A percentile compares a stretch with the other conserved stretches of the same genome.
These are phyloP conservation scores for Anniella stebbinsi DNA, from an alignment of 2,797 vertebrate genomes.

Conservation along the genomic window DNA sequence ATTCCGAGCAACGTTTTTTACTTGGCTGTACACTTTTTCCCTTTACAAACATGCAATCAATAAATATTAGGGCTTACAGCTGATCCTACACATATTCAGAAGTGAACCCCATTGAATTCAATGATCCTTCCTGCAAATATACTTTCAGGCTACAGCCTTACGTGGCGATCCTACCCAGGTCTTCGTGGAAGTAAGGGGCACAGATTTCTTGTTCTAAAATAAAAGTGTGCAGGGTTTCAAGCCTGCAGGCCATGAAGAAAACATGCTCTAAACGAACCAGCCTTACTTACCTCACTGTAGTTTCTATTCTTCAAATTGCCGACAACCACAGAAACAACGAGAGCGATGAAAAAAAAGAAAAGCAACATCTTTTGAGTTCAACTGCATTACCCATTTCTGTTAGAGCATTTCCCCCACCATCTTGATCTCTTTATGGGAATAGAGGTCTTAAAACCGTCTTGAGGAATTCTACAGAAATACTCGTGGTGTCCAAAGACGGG, in stretches of 20 bases:
- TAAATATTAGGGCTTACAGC: not conserved
- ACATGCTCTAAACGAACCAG: slow-evolving; percentile 1
- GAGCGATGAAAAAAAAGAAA: not conserved
- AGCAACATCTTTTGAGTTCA: not conserved
- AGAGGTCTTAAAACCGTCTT: not conserved
- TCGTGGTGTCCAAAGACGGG: not conserved
- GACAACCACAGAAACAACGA: not conserved
- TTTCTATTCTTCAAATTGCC: not conserved
- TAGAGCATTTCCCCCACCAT: too few relatives aligned
- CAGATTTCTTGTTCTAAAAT: not conserved
- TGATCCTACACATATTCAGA: not conserved
- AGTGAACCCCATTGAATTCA: not conserved
- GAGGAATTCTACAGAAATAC: not conserved
- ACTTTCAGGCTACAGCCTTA: not conserved
- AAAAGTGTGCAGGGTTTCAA: slow-evolving; percentile 37
- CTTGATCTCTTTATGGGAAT: not conserved
- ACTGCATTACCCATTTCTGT: not conserved
- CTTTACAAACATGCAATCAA: too few relatives aligned
- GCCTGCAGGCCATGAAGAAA: slow-evolving; percentile 46
- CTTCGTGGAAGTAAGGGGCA: not conserved
- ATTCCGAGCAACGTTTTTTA: not conserved
- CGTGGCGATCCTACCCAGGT: not conserved
- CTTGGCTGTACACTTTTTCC: not conserved
- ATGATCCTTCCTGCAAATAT: not conserved
- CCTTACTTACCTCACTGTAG: slow-evolving; percentile 63